Percentiles rank a stretch among this genome's conserved stretches.
phyloP scores from a whole-genome alignment of 2,797 vertebrate species.

The Australoheros facetus region DNA sequence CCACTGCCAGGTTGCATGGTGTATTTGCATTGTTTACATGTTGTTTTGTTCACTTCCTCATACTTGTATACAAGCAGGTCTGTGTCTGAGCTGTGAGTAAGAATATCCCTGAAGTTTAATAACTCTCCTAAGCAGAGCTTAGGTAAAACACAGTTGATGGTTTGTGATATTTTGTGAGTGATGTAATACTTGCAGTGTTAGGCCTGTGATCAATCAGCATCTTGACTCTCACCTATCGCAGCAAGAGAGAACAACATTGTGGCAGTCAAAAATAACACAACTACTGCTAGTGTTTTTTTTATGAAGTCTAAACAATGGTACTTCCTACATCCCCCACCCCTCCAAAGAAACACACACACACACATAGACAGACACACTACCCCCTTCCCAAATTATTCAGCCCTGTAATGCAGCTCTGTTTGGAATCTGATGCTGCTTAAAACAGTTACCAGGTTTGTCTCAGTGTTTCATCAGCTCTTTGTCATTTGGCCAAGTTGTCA shows the following conservation, averaged over 20 bases:
- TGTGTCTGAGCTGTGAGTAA: conserved; percentile 6
- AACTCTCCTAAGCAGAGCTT: not conserved
- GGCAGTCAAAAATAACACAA: conserved; percentile 45
- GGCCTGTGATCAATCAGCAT: conserved; percentile 43
- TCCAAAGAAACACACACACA: not conserved
- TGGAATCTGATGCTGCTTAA: conserved; percentile 67
- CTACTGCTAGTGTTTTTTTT: conserved; percentile 51
- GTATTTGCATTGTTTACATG: conserved; percentile 17
- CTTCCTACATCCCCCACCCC: conserved; percentile 8
- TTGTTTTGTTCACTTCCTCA: not conserved
- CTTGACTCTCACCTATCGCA: conserved; percentile 24
- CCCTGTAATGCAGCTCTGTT: conserved; percentile 58
- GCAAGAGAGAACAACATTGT: conserved; percentile 38
- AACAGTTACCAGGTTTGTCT: conserved; percentile 77
- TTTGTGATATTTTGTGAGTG: conserved; percentile 46
- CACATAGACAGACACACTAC: not conserved
- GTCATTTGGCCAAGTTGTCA: conserved; percentile 79
- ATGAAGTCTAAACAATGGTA: conserved; percentile 62
- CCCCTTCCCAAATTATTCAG: conserved; percentile 57
- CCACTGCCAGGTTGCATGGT: not conserved
- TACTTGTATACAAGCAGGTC: not conserved
- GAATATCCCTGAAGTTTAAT: conserved; percentile 33
- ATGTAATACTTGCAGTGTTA: conserved; percentile 49
- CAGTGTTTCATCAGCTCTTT: conserved; percentile 80
- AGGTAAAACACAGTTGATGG: conserved; percentile 30